Conservation (phyloP, 2,888 invertebrate species). For the Macropis europaea region DNA sequence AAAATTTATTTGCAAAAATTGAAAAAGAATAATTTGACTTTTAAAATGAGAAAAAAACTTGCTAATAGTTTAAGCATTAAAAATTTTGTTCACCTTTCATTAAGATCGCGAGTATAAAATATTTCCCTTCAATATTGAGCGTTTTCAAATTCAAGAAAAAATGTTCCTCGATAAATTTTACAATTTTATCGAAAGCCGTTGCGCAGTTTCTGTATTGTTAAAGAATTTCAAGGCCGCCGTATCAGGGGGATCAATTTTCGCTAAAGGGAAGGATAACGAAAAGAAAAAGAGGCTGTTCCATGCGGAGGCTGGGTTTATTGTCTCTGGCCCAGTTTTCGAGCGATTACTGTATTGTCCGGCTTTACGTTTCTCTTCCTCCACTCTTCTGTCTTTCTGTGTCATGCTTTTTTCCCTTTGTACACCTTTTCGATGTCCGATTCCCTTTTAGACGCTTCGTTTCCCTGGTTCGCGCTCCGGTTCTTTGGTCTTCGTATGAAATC, state of each 20-base stretch:
- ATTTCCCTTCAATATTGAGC: no score
- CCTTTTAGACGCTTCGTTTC: constrained; percentile 47
- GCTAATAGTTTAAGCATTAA: no score
- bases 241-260: constrained; percentile 18
- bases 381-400: constrained; percentile 5
- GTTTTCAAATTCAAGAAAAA: not conserved
- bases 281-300: constrained; percentile 14
- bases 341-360: constrained; percentile 51
- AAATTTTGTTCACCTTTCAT: no score
- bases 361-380: not conserved
- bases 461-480: constrained; percentile 33
- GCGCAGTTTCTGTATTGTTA: not conserved
- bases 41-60: no score
- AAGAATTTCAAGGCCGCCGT: constrained; percentile 21
- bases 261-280: constrained; percentile 14
- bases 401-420: constrained; percentile 34
- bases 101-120: no score
- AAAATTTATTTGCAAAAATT: no score
- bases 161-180: not conserved
- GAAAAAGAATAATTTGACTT: no score
- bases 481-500: constrained; percentile 26
- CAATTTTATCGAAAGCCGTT: not conserved
- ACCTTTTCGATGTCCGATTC: constrained; percentile 55
- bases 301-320: constrained; percentile 38
- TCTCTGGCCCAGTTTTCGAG: constrained; percentile 51